A percentile compares a stretch with the other conserved stretches of the same genome.
phyloP scores from a whole-genome alignment of 2,797 vertebrate species.

The Eutrigla gurnardus region DNA sequence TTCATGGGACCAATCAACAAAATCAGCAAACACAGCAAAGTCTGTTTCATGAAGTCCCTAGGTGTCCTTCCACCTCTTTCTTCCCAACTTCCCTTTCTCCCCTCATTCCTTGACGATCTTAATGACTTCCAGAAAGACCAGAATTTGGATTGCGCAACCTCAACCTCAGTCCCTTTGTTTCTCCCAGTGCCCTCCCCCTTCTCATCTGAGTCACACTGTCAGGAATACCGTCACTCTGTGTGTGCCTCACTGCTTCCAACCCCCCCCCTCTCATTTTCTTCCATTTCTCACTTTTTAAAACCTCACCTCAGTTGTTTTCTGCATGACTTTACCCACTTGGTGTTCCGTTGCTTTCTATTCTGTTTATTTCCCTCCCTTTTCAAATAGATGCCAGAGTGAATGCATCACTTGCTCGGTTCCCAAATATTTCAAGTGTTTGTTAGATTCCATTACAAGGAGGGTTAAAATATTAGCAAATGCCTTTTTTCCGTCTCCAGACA shows the following conservation, averaged over 20 bases:
- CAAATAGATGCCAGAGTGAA: not conserved
- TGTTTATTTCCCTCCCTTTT: not conserved
- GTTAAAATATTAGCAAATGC: not conserved
- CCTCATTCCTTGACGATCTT: conserved; percentile 24
- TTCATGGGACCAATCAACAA: too few species aligned
- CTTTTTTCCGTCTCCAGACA: not conserved
- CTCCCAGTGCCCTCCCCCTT: conserved; percentile 15
- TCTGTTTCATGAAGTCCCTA: conserved; percentile 11
- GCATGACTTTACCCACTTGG: conserved; percentile 3
- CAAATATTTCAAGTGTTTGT: conserved; percentile 1
- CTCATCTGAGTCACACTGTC: conserved; percentile 49
- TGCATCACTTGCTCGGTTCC: not conserved
- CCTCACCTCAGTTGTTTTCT: conserved; percentile 33
- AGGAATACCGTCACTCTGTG: conserved; percentile 32
- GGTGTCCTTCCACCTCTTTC: not conserved
- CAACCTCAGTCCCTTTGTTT: conserved; percentile 17
- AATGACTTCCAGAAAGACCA: conserved; percentile 46
- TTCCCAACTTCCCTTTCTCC: conserved; percentile 3
- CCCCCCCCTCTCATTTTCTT: conserved; percentile 25
- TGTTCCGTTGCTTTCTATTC: not conserved
- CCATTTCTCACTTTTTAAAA: conserved; percentile 31
- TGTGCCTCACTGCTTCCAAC: conserved; percentile 32
- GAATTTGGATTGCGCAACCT: conserved; percentile 38
- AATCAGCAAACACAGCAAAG: conserved; percentile 2
- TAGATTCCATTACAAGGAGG: conserved; percentile 4